Evolutionary conservation across 2,888 invertebrate species (phyloP).

Genomic region (Digitonthophagus gazella): DNA sequence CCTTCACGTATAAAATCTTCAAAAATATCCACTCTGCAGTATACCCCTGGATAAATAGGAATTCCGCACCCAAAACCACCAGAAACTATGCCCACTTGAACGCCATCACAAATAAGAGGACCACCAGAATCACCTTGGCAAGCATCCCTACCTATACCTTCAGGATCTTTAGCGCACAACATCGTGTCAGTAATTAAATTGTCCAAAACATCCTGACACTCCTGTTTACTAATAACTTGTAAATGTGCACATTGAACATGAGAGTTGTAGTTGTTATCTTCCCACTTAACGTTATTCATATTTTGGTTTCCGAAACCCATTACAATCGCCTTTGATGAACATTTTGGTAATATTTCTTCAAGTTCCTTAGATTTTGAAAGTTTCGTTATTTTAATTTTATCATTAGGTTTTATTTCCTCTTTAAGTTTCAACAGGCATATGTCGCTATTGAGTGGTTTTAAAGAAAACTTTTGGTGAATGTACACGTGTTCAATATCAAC

Average conservation of each 20-base stretch:
- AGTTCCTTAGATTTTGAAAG: neutral
- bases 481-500: neutral
- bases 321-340: neutral
- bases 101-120: neutral
- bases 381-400: neutral
- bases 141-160: neutral
- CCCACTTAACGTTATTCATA: too few relatives aligned
- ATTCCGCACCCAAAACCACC: neutral
- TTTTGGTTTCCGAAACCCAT: neutral
- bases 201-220: neutral
- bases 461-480: neutral
- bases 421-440: neutral
- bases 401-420: neutral
- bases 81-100: neutral
- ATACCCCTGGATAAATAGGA: neutral
- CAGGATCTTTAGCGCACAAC: neutral
- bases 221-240: neutral
- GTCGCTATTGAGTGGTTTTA: neutral
- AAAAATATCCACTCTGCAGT: neutral
- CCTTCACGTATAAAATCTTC: neutral
- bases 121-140: neutral
- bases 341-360: neutral
- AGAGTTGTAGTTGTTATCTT: too few relatives aligned
- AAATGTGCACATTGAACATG: neutral
- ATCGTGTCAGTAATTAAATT: neutral